Evolutionary conservation across 2,888 invertebrate genomes (phyloP).

Genomic region (Ophion ellenae): DNA sequence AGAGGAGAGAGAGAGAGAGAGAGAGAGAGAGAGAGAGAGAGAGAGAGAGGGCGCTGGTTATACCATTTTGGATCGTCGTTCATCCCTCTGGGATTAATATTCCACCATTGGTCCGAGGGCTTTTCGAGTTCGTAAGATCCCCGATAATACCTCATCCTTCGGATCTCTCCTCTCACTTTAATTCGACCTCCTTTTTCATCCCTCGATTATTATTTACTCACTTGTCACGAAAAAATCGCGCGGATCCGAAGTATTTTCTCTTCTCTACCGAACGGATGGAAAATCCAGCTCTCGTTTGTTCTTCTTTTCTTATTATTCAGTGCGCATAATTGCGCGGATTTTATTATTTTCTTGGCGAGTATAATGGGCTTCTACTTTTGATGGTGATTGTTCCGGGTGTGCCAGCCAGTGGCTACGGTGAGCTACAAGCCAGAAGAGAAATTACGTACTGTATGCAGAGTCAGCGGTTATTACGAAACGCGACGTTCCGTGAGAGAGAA

Average conservation of each 20-base stretch:
- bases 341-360: not conserved
- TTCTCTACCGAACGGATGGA: not conserved
- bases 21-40: not conserved
- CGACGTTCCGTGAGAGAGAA: constrained; percentile 69
- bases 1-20: not conserved
- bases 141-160: constrained; percentile 9
- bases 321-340: constrained; percentile 1
- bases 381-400: constrained; percentile 34
- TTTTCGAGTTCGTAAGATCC: constrained; percentile 11
- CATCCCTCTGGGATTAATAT: constrained; percentile 35
- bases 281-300: not conserved
- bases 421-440: constrained; percentile 57
- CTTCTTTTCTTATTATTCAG: not conserved
- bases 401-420: constrained; percentile 12
- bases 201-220: not conserved
- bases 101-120: constrained; percentile 16
- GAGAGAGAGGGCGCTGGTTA: not conserved
- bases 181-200: not conserved
- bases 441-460: constrained; percentile 61
- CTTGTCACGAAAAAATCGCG: not conserved
- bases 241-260: not conserved
- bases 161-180: not conserved
- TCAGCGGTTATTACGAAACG: constrained; percentile 69
- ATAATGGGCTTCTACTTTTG: constrained; percentile 35
- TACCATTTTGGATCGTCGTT: constrained; percentile 10